phyloP scores from a whole-genome alignment of 2,888 invertebrate species.

The Andrena haemorrhoa region DNA sequence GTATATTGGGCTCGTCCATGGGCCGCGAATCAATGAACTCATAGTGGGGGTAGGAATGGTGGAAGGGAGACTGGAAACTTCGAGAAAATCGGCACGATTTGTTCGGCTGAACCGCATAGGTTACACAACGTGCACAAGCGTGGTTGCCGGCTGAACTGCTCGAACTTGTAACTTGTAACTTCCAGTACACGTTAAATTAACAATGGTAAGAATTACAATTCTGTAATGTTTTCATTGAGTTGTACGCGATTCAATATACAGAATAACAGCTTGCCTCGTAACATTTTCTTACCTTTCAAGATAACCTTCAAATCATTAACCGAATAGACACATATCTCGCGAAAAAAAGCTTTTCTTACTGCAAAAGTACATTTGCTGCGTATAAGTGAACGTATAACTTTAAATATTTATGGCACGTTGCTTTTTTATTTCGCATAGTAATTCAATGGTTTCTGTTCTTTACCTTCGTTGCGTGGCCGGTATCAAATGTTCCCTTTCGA shows the following conservation, averaged over 20 bases:
- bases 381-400: background rate
- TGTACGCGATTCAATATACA: background rate
- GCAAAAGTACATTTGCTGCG: background rate
- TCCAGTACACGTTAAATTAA: constrained; percentile 21
- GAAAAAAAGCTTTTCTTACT: background rate
- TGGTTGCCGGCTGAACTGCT: constrained; percentile 65
- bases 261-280: background rate
- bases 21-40: constrained; percentile 49
- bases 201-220: constrained; percentile 63
- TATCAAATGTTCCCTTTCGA: background rate
- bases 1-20: background rate
- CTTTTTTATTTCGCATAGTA: constrained; percentile 19
- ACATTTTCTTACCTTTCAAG: background rate
- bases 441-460: background rate
- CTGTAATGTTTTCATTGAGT: background rate
- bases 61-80: constrained; percentile 52
- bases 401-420: background rate
- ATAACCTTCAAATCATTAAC: constrained; percentile 11
- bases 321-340: background rate
- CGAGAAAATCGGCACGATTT: constrained; percentile 56
- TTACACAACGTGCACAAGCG: constrained; percentile 78
- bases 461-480: constrained; percentile 29
- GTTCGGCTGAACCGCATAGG: constrained; percentile 58
- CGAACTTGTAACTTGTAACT: constrained; percentile 12
- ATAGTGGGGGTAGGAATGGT: constrained; percentile 29